Evolutionary conservation across 2,888 invertebrate genomes (phyloP), one percentile per base, ranked within the genome.

Genomic region (Himalopsyche tibetana): DNA sequence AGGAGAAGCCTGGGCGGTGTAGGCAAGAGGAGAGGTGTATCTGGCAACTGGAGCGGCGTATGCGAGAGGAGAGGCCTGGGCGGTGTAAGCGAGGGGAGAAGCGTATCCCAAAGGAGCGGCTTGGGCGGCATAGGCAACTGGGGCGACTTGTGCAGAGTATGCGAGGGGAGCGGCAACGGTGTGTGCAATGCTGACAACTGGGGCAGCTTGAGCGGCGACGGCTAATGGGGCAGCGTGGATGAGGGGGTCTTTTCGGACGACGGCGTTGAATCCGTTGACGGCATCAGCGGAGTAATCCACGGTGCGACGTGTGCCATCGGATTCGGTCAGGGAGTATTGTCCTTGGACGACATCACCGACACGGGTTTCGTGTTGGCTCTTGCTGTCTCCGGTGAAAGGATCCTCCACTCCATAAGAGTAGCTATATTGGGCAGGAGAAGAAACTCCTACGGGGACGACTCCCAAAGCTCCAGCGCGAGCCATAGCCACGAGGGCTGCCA

Each of bases 321-420:
- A 89, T 81, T 94, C 94, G 40, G 92, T 90, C 82, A 94, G 91
- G 63, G 94, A 93, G 91, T 94, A 94, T 89, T 93, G 93, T 86
- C 94, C 94, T 88, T 91, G 90, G 45, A 94, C 94, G 51, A 90
- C 90, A 87, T 93, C 93, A 17, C 94, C 94, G 81, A 90, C 90
- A 88, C 94, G 93, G 85, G 91, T 91, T 91, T 94, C 94, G 45
- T 91, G 91, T 90, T 94, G 94, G 90, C 92, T 93, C 91, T 94
- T 94, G 91, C 90, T 92, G 91, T 94, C 94, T 19, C 94, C 94
- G 88, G 94, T 94, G 90, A 91, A 91, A 89, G 93, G 92, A 90
- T 94, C 94, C 63, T 94, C 93, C 42, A 94, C 93, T 87, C 93
- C 92, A 90, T 94, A 94, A 0, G 92, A 90, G 91, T 93, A 94